Conservation (phyloP, 2,113 vertebrate species). For the Thryonomys swinderianus region DNA sequence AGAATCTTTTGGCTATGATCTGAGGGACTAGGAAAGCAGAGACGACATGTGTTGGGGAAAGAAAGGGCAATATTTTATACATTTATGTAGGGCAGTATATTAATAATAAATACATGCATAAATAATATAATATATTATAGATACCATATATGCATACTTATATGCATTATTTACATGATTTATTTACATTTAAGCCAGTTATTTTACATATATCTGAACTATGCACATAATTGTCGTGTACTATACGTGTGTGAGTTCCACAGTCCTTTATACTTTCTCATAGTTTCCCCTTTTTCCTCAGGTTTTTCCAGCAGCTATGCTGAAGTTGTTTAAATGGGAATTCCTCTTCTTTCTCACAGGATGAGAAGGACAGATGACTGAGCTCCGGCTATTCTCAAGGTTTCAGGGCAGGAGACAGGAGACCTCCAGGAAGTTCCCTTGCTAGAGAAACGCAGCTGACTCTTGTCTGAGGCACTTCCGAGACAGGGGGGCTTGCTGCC, state of each 20-base stretch:
- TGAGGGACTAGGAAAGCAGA: constrained; percentile 53
- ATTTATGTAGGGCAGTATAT: neutral
- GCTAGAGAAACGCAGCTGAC: neutral
- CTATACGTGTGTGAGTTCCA: constrained; percentile 1
- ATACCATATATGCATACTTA: neutral
- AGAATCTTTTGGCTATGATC: constrained; percentile 41
- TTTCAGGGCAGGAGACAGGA: constrained; percentile 5
- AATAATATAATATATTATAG: neutral
- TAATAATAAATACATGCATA: neutral
- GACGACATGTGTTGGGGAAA: neutral
- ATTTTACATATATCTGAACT: neutral
- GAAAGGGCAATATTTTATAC: neutral
- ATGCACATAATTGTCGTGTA: neutral
- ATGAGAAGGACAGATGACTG: constrained; percentile 49
- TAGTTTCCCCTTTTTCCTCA: constrained; percentile 24
- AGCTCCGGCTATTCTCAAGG: constrained; percentile 25
- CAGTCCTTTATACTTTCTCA: neutral
- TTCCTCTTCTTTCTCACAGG: constrained; percentile 36
- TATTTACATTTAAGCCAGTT: neutral
- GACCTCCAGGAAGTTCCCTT: constrained; percentile 71
- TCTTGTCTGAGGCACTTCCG: constrained; percentile 56
- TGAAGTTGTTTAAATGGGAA: constrained; percentile 17
- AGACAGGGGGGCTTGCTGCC: constrained; percentile 47
- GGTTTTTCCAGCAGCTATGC: constrained; percentile 56
- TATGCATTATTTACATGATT: neutral